Conservation (phyloP, 2,888 invertebrate genomes). For the Morinoia aosen region DNA sequence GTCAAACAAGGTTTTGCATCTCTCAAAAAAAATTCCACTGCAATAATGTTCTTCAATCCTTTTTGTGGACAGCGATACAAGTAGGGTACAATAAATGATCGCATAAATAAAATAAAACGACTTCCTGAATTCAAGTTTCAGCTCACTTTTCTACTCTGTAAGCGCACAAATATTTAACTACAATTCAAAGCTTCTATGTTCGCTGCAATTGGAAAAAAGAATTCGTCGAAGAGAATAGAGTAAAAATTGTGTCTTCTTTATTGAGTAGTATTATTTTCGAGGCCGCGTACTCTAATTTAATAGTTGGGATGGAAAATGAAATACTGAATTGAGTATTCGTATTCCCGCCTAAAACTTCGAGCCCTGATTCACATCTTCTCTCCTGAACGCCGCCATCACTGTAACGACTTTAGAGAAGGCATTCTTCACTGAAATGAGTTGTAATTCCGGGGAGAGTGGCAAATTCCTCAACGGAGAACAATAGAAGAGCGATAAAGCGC, state of each 20-base stretch:
- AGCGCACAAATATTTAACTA: no score
- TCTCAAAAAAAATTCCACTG: no score
- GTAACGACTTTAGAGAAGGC: slow-evolving; percentile 6
- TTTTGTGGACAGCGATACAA: no score
- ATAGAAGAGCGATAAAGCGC: slow-evolving; percentile 22
- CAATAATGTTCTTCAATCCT: no score
- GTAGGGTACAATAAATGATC: no score
- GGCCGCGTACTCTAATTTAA: background rate
- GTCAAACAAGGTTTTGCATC: no score
- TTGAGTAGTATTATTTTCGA: background rate
- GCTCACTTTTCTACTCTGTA: no score
- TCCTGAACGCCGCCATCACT: background rate
- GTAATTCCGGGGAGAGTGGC: background rate
- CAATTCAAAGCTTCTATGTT: no score
- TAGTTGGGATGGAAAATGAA: background rate
- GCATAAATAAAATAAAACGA: no score
- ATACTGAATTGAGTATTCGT: background rate
- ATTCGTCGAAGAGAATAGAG: no score
- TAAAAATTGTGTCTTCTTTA: background rate
- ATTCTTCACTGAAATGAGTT: slow-evolving; percentile 19
- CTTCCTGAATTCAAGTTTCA: no score
- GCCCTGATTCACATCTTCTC: slow-evolving; percentile 9
- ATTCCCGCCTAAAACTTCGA: background rate
- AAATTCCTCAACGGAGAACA: slow-evolving; percentile 21
- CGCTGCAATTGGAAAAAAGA: no score